phyloP scores from a whole-genome alignment of 2,888 invertebrate genomes.

The Torymus tubicola region DNA sequence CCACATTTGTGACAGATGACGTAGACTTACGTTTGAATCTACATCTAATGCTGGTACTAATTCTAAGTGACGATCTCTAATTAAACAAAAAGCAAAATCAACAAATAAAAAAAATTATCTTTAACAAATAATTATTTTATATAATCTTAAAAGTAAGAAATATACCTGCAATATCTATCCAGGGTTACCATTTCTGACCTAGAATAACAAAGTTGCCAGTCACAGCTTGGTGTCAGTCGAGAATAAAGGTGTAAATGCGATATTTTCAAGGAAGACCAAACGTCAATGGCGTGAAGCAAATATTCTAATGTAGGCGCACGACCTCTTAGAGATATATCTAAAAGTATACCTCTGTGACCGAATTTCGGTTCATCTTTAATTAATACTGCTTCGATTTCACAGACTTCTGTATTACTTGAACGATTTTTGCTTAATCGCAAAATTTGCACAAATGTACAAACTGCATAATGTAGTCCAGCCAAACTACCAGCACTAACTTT shows the following conservation, averaged over 20 bases:
- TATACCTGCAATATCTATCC: conserved; percentile 78
- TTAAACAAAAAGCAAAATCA: conserved; percentile 34
- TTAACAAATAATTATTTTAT: conserved; percentile 19
- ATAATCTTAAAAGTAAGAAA: conserved; percentile 14
- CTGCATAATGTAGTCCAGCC: conserved; percentile 79
- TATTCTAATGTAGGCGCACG: conserved; percentile 79
- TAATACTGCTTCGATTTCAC: conserved; percentile 74
- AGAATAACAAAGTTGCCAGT: conserved; percentile 77
- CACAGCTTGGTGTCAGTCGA: conserved; percentile 74
- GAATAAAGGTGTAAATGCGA: conserved; percentile 78
- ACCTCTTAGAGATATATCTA: conserved; percentile 80
- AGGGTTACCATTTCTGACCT: conserved; percentile 79
- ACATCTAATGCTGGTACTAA: conserved; percentile 79
- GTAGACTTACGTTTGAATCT: conserved; percentile 77
- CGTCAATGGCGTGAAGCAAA: conserved; percentile 77
- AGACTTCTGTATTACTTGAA: conserved; percentile 66
- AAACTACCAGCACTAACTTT: conserved; percentile 79
- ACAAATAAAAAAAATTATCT: conserved; percentile 8
- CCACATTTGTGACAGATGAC: conserved; percentile 78
- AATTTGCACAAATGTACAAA: conserved; percentile 79
- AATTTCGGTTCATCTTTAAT: conserved; percentile 80
- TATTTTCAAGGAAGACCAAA: conserved; percentile 78
- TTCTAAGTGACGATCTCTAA: conserved; percentile 77
- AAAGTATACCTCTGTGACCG: conserved; percentile 78
- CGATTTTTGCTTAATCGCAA: conserved; percentile 75